A percentile compares a stretch with the other conserved stretches of the same genome.
These are phyloP conservation scores for Saturnia japonica DNA, from an alignment of 2,888 invertebrate species.

Conservation along the genomic window DNA sequence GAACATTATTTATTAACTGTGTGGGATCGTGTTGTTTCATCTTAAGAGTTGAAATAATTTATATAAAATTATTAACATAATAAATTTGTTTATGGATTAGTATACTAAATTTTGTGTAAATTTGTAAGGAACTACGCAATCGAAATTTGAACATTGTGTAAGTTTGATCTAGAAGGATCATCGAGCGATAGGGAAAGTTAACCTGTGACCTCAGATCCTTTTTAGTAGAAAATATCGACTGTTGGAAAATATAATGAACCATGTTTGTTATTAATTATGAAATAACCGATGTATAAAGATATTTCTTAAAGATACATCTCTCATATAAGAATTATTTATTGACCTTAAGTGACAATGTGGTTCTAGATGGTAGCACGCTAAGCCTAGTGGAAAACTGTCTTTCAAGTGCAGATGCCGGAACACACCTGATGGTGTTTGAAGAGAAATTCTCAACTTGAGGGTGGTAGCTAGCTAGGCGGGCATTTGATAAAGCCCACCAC, in stretches of 20 bases:
- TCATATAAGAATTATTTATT: not conserved
- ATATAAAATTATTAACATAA: not conserved
- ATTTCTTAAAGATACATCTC: not conserved
- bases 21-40: slow-evolving; percentile 4
- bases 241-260: not conserved
- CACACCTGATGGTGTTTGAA: too few species aligned
- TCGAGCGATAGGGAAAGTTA: not conserved
- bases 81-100: not conserved
- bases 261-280: too few species aligned
- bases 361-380: too few species aligned
- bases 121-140: not conserved
- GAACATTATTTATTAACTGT: not conserved
- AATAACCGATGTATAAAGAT: not conserved
- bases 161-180: not conserved
- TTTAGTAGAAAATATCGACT: not conserved
- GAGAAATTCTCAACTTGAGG: too few species aligned
- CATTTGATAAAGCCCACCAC: too few species aligned
- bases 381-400: too few species aligned
- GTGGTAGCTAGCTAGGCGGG: too few species aligned
- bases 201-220: not conserved
- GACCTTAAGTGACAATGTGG: too few species aligned
- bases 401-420: too few species aligned
- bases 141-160: not conserved
- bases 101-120: not conserved
- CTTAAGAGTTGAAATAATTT: not conserved